phyloP scores from a whole-genome alignment of 2,113 vertebrate species.

The Aviceda subcristata region DNA sequence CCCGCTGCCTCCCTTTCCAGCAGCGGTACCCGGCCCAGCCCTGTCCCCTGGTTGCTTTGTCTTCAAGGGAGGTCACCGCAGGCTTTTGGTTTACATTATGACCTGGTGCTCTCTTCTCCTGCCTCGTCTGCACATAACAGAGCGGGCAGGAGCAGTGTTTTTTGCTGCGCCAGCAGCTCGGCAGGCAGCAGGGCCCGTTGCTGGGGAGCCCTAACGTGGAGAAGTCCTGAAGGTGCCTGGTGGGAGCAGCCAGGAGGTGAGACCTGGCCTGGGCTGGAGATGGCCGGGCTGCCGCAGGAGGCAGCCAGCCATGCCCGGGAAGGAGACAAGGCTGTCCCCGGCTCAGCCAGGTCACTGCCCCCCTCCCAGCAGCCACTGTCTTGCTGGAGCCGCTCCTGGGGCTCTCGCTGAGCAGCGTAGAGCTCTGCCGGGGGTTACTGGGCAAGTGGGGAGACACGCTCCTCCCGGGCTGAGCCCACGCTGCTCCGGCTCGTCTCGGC shows the following conservation, averaged over 20 bases:
- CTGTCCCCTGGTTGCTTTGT: background rate
- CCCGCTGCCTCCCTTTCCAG: background rate
- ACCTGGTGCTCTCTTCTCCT: background rate
- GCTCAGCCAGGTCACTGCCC: background rate
- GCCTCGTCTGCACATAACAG: background rate
- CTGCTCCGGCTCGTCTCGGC: background rate
- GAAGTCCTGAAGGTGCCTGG: background rate
- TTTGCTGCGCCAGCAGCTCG: background rate
- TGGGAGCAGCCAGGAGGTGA: background rate
- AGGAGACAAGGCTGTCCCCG: background rate
- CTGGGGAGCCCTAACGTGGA: background rate
- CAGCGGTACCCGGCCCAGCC: background rate
- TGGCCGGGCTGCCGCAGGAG: background rate
- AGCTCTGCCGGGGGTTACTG: background rate
- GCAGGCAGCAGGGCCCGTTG: background rate
- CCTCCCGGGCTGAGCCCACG: fast-evolving
- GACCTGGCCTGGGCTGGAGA: background rate
- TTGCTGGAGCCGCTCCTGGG: background rate
- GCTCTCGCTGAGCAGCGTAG: background rate
- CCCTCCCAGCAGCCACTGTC: background rate
- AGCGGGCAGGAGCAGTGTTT: background rate
- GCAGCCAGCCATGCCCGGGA: background rate
- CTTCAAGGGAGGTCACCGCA: too few species aligned
- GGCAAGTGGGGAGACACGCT: background rate
- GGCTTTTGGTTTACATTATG: background rate